Evolutionary conservation across 2,797 vertebrate species (phyloP).

Genomic region (Gymnoscopelus braueri): DNA sequence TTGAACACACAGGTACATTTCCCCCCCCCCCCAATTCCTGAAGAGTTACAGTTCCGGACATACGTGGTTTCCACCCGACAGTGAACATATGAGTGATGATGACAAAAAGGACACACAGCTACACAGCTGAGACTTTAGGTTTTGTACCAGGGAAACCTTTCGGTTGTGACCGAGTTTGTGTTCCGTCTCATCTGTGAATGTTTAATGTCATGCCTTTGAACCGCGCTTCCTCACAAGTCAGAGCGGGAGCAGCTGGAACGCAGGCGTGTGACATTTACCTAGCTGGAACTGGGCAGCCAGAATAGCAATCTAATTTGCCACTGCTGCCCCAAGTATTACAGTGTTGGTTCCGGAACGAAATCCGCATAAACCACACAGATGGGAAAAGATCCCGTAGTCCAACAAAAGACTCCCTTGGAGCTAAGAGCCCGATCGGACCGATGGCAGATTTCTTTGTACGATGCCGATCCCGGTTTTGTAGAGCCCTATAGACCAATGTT

Average conservation of each 20-base stretch:
- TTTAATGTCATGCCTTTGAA: constrained; percentile 14
- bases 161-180: constrained; percentile 22
- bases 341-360: neutral
- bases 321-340: neutral
- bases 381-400: neutral
- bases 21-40: no score
- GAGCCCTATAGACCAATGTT: no score
- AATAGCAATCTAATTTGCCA: neutral
- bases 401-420: neutral
- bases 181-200: constrained; percentile 14
- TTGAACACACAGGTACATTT: no score
- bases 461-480: no score
- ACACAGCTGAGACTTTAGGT: neutral
- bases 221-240: neutral
- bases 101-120: no score
- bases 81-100: no score
- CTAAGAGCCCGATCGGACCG: neutral
- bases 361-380: neutral
- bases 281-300: neutral
- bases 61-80: no score
- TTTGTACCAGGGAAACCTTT: neutral
- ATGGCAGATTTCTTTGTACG: no score
- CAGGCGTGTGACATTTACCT: neutral
- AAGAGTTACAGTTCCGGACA: no score
- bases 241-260: neutral